Evolutionary conservation across 2,797 vertebrate species (phyloP), one percentile per base, ranked within the genome.

Genomic region (Acanthurus lineatus): DNA sequence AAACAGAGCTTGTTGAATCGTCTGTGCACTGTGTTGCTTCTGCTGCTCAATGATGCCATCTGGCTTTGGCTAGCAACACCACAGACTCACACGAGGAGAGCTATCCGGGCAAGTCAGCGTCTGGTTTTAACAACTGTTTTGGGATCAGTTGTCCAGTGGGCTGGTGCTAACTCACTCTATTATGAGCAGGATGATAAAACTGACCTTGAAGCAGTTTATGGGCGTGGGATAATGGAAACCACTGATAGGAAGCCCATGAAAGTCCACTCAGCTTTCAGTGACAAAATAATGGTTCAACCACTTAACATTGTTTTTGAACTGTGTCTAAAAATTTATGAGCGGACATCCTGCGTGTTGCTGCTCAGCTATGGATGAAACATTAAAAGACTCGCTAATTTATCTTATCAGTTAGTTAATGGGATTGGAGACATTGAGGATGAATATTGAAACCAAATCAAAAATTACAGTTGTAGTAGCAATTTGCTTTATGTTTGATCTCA

Each of bases 1-100:
- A 58, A 64, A 61, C 62, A 73, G 32, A 84, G 73, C 65, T 75
- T 53, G 38, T 57, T 74, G 72, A 48, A 28, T 67, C 77, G 49
- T 75, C 38, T 77, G 38, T 56, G 53, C 63, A 9, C 62, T 74
- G 47, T 45, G 2, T 8, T 69, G 44, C 62, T 71, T 80, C 49
- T 76, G 66, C 73, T 92, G 88, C 93, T 95, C 95, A 89, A 94
- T 89, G 92, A 91, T 95, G 93, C 94, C 94, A 94, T 94, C 95
- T 95, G 90, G 91, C 91, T 93, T 90, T 79, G 65, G 65, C 70
- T 17, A 51, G 47, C 64, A 77, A 63, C 76, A 79, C 74, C 70
- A 6, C 85, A 80, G 78, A 77, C 75, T 60, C 28, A 32, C 86
- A 85, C 79, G 71, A 15, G 51, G 88, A 88, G 92, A 89, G 83